Percentiles rank a stretch among this genome's conserved stretches.
Conservation (phyloP, 1,140 invertebrate species). For the Orchesella cincta region DNA sequence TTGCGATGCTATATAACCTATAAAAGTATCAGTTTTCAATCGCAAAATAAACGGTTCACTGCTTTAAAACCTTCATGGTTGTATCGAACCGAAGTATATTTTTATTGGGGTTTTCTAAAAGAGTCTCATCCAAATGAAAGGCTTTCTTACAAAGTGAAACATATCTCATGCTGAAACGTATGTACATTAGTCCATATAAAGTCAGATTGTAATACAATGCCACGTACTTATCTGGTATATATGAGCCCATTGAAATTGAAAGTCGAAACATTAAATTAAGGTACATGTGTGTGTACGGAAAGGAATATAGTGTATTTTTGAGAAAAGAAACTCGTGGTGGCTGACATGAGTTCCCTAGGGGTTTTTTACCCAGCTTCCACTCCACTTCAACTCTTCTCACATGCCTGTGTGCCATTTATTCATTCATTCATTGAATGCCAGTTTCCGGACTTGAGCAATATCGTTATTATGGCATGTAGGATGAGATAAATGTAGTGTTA, state of each 20-base stretch:
- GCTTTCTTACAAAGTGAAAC: too few relatives aligned
- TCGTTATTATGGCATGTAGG: too few relatives aligned
- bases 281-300: too few relatives aligned
- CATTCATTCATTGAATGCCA: background rate
- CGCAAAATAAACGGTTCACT: too few relatives aligned
- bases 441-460: conserved; percentile 23
- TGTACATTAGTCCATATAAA: background rate
- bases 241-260: background rate
- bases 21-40: too few relatives aligned
- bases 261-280: background rate
- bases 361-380: conserved; percentile 14
- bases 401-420: background rate
- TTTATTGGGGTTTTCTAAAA: too few relatives aligned
- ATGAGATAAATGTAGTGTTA: background rate
- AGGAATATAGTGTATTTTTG: conserved; percentile 2
- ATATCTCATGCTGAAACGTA: too few relatives aligned
- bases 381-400: background rate
- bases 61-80: too few relatives aligned
- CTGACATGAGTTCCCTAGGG: conserved; percentile 23
- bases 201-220: background rate
- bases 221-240: conserved; percentile 1
- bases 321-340: conserved; percentile 12
- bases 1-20: too few relatives aligned
- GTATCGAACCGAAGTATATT: too few relatives aligned
- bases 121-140: too few relatives aligned